Conservation (phyloP, 2,113 vertebrate species). For the Prolemur simus region DNA sequence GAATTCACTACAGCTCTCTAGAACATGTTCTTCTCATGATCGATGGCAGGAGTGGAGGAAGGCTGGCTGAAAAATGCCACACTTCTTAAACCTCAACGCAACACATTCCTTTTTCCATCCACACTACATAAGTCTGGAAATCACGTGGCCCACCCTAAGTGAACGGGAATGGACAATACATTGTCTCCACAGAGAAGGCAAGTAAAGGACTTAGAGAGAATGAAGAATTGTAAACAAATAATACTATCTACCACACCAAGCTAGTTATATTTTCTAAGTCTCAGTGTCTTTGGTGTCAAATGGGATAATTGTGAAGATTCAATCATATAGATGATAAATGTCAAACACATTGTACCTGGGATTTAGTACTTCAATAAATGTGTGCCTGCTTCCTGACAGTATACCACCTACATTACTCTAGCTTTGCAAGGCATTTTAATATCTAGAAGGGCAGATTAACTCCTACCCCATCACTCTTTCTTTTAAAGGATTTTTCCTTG, state of each 20-base stretch:
- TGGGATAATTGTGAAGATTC: not conserved
- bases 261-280: not conserved
- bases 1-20: not conserved
- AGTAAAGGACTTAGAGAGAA: not conserved
- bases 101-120: not conserved
- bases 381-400: not conserved
- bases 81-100: not conserved
- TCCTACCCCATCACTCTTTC: not conserved
- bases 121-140: not conserved
- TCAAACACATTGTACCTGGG: not conserved
- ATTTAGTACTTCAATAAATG: not conserved
- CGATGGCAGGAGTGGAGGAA: not conserved
- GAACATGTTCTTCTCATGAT: not conserved
- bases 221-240: not conserved
- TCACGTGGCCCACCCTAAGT: not conserved
- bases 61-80: not conserved
- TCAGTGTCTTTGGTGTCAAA: not conserved
- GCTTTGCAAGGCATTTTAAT: not conserved
- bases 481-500: slow-evolving; percentile 30
- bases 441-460: not conserved
- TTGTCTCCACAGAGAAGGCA: not conserved
- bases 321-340: not conserved
- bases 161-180: not conserved
- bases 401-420: not conserved
- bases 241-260: not conserved